A percentile compares a stretch with the other conserved stretches of the same genome.
These are phyloP conservation scores for Rotaria socialis DNA, from an alignment of 2,888 invertebrate genomes.

Conservation along the genomic window DNA sequence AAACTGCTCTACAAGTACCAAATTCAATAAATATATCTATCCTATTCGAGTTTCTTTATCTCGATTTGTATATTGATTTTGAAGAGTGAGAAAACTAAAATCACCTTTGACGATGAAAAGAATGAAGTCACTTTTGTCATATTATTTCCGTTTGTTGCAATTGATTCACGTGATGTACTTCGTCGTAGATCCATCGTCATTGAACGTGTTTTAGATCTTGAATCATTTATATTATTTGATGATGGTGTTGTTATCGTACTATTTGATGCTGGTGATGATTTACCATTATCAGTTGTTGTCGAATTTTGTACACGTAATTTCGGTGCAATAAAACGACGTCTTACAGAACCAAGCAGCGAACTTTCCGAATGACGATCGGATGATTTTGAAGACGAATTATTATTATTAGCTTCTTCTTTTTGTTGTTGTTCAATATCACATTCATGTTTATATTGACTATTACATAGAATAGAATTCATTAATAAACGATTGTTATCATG, in stretches of 20 bases:
- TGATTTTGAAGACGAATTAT: not conserved
- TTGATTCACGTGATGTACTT: slow-evolving; percentile 21
- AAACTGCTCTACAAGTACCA: too few relatives aligned
- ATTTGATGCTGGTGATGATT: not conserved
- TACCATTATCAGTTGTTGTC: not conserved
- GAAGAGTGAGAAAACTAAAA: too few relatives aligned
- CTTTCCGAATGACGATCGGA: not conserved
- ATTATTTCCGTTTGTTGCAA: not conserved
- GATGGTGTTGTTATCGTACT: not conserved
- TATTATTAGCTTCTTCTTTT: not conserved
- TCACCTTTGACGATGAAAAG: not conserved
- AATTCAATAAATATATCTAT: too few relatives aligned
- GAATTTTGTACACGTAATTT: slow-evolving; percentile 14
- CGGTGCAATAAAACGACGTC: not conserved
- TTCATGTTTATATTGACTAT: slow-evolving; percentile 35
- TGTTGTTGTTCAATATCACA: slow-evolving; percentile 8
- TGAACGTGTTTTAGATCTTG: not conserved
- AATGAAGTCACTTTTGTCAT: not conserved
- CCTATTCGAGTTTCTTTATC: too few relatives aligned
- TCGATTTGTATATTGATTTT: too few relatives aligned
- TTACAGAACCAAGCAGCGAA: not conserved
- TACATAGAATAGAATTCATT: not conserved
- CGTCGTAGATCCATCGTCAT: not conserved
- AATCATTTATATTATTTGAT: not conserved
- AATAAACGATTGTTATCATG: slow-evolving; percentile 18